Percentiles rank a stretch among this genome's conserved stretches.
These are phyloP conservation scores for Agraylea sexmaculata DNA, from an alignment of 1,140 invertebrate species.

Conservation along the genomic window DNA sequence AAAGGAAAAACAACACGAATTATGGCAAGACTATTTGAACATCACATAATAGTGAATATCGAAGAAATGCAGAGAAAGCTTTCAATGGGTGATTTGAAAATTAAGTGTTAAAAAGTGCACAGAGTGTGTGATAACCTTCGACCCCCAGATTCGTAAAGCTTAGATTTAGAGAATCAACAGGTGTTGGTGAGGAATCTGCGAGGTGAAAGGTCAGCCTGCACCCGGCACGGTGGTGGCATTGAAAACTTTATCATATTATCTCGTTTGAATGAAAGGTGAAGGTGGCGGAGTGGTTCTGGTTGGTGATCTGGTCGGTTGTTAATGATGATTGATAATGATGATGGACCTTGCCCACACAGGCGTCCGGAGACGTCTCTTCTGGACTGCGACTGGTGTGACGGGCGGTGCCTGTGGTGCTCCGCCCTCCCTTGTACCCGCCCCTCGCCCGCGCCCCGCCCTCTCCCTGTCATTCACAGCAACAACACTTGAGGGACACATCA, in stretches of 20 bases:
- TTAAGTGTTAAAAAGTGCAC: slow-evolving; percentile 4
- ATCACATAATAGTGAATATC: slow-evolving; percentile 8
- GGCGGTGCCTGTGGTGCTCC: slow-evolving; percentile 21
- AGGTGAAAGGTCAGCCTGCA: too few species aligned
- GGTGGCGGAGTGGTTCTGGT: slow-evolving; percentile 11
- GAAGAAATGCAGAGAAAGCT: slow-evolving; percentile 19
- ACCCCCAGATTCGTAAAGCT: too few species aligned
- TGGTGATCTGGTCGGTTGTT: slow-evolving; percentile 11
- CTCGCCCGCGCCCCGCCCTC: slow-evolving; percentile 9
- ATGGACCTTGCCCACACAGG: slow-evolving; percentile 65
- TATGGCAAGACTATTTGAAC: too few species aligned
- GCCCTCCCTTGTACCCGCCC: slow-evolving; percentile 8
- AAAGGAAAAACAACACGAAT: too few species aligned
- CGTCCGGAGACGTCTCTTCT: slow-evolving; percentile 57
- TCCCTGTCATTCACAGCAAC: slow-evolving; percentile 12
- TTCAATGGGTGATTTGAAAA: slow-evolving; percentile 8
- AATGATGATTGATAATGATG: slow-evolving; percentile 26
- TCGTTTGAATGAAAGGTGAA: too few species aligned
- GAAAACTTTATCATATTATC: too few species aligned
- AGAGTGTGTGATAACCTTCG: too few species aligned
- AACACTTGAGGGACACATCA: slow-evolving; percentile 16
- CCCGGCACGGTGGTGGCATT: too few species aligned
- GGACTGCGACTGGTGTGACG: slow-evolving; percentile 32
- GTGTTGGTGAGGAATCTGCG: too few species aligned
- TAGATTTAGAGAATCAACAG: too few species aligned